These are phyloP conservation scores for Subanguina moxae DNA, from an alignment of 1,140 invertebrate genomes.

Conservation along the genomic window DNA sequence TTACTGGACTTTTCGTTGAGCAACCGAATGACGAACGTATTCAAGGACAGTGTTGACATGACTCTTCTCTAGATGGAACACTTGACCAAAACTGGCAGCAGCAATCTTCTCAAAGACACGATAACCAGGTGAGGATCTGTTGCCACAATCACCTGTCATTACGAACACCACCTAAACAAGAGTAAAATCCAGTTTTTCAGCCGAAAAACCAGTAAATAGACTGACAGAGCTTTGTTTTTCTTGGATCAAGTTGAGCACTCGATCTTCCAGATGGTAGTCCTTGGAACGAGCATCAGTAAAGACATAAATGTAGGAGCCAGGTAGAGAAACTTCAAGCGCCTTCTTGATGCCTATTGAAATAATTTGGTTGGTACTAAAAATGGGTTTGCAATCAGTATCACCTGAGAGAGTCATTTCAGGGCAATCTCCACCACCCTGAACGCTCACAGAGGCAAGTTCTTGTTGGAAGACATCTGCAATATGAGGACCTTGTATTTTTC, in stretches of 20 bases:
- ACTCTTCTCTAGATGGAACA: conserved; percentile 70
- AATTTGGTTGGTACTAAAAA: conserved; percentile 22
- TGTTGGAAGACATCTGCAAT: conserved; percentile 63
- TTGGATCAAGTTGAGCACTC: conserved; percentile 69
- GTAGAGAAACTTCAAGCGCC: conserved; percentile 68
- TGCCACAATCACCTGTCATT: conserved; percentile 71
- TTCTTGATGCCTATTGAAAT: conserved; percentile 61
- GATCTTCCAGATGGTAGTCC: conserved; percentile 67
- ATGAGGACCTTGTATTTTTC: too few relatives aligned
- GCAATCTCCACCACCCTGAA: conserved; percentile 71
- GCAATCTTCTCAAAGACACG: conserved; percentile 70
- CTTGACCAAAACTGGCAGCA: conserved; percentile 71
- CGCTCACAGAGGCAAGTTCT: conserved; percentile 65
- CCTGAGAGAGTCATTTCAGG: conserved; percentile 70
- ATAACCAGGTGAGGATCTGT: conserved; percentile 64
- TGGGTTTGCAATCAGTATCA: conserved; percentile 5
- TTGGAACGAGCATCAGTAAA: conserved; percentile 73
- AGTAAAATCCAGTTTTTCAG: too few relatives aligned
- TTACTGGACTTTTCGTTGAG: conserved; percentile 44
- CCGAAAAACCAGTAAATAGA: not conserved
- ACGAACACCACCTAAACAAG: conserved; percentile 71
- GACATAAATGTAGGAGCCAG: conserved; percentile 71
- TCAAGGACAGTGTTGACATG: conserved; percentile 68
- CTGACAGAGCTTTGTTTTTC: conserved; percentile 66
- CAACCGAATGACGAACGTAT: conserved; percentile 49